Evolutionary conservation across 1,140 invertebrate genomes (phyloP).

Genomic region (Leptinotarsa undecemlineata): DNA sequence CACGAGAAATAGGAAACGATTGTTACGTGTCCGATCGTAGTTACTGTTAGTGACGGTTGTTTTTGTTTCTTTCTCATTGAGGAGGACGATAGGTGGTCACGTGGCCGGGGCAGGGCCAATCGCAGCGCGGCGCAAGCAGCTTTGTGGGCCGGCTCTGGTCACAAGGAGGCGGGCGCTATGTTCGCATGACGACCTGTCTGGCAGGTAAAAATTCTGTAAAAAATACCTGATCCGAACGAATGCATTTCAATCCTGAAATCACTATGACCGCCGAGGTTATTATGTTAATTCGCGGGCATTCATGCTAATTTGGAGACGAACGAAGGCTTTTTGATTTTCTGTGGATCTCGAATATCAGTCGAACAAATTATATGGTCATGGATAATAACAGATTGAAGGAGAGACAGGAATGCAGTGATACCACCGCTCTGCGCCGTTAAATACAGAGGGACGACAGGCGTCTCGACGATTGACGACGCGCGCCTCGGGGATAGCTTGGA

Average conservation of each 20-base stretch:
- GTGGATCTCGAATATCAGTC: not conserved
- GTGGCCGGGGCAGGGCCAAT: slow-evolving; percentile 49
- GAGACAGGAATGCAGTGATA: slow-evolving; percentile 37
- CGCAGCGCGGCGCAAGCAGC: slow-evolving; percentile 36
- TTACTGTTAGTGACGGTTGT: slow-evolving; percentile 55
- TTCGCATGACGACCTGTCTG: slow-evolving; percentile 49
- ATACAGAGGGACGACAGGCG: slow-evolving; percentile 45
- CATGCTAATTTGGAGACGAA: slow-evolving; percentile 12
- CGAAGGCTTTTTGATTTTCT: not conserved
- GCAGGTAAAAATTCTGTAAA: slow-evolving; percentile 52
- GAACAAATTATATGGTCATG: slow-evolving; percentile 6
- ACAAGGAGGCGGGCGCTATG: slow-evolving; percentile 46
- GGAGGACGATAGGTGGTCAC: slow-evolving; percentile 55
- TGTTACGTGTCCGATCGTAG: slow-evolving; percentile 54
- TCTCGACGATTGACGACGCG: slow-evolving; percentile 44
- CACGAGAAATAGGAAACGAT: slow-evolving; percentile 54
- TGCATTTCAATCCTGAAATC: slow-evolving; percentile 27
- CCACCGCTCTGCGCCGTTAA: slow-evolving; percentile 46
- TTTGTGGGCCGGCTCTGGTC: slow-evolving; percentile 38
- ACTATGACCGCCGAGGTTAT: slow-evolving; percentile 14
- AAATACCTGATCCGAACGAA: slow-evolving; percentile 45
- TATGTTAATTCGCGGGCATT: slow-evolving; percentile 20
- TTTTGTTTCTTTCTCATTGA: slow-evolving; percentile 56
- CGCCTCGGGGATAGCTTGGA: slow-evolving; percentile 37
- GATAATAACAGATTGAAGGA: slow-evolving; percentile 18